Base-by-base conservation (phyloP, 2,888 invertebrate genomes). In the Leucozona laternaria region DNA sequence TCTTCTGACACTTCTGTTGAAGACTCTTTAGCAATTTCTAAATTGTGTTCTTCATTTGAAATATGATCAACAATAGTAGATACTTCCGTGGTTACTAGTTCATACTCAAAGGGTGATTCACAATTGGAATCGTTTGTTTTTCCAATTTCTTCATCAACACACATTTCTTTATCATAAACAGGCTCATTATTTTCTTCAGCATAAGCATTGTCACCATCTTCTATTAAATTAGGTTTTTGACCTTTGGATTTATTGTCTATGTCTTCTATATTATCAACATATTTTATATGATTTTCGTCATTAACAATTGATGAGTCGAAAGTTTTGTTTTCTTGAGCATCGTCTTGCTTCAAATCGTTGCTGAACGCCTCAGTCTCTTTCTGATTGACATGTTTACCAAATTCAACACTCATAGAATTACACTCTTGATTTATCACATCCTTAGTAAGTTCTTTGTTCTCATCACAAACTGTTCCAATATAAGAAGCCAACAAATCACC, bases 71-170 rank as follows among this genome's bases (percentile, higher is more conserved):
- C 20, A 43, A 72, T 77, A 68, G 57, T 80, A 17, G 53, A 43
- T 2, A 77, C 60, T 66, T 84, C 84, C 11, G 76, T 78, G 28
- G 73, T 88, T 31, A 78, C 45, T 45, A 82, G 48, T 17, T 86
- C 79, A 20, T 82, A 68, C 31, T 80, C 79, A 43, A 40, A 58
- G 11, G 28, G 50, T 3, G 50, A 72, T 15, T 79, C 87, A 40
- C 58, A 57, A 60, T 45, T 76, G 5, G 40, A 34, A 20, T 66
- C 71, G 6, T 43, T 64, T 1, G 31, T 1, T 53, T 79, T 80
- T 1, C 8, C 53, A 55, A 15, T 76, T 17, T 34, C 53, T n/a
- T 75, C 79, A 1, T 37, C 72, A 43, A 71, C 58, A 55, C 43
- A 73, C n/a, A 81, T 10, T 75, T 78, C 73, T 37, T 76, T 64